A percentile compares a stretch with the other conserved stretches of the same genome.
Evolutionary conservation across 2,888 invertebrate species (phyloP).

Genomic region (Drosophila kuntzei): DNA sequence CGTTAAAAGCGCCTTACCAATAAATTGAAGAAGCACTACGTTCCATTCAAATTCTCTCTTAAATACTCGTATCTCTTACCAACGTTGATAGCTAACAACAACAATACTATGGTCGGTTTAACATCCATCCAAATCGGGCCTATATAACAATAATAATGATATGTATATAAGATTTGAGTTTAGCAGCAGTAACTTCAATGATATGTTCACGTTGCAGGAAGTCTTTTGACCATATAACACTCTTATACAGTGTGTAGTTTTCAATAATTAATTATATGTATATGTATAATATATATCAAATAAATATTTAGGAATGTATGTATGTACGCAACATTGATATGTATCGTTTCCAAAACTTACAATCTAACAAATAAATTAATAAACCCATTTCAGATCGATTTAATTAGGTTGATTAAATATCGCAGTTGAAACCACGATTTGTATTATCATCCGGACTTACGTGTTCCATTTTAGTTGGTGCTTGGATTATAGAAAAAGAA

Average conservation of each 20-base stretch:
- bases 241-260: slow-evolving; percentile 27
- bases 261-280: slow-evolving; percentile 43
- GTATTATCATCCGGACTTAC: slow-evolving; percentile 50
- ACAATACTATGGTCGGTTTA: slow-evolving; percentile 36
- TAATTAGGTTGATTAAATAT: slow-evolving; percentile 11
- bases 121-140: slow-evolving; percentile 30
- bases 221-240: slow-evolving; percentile 74
- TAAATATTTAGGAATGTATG: slow-evolving; percentile 63
- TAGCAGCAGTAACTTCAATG: slow-evolving; percentile 78
- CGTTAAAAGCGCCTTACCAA: slow-evolving; percentile 18
- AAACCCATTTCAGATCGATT: slow-evolving; percentile 19
- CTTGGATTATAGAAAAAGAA: slow-evolving; percentile 8
- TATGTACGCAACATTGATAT: slow-evolving; percentile 70
- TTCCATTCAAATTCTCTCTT: slow-evolving; percentile 22
- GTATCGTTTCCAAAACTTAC: slow-evolving; percentile 74
- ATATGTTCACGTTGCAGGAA: slow-evolving; percentile 85
- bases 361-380: slow-evolving; percentile 40
- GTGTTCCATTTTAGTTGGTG: slow-evolving; percentile 26
- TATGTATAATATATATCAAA: slow-evolving; percentile 52
- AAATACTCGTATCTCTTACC: background rate
- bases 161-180: slow-evolving; percentile 53
- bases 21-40: slow-evolving; percentile 45
- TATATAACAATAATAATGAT: slow-evolving; percentile 44
- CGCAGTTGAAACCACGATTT: slow-evolving; percentile 16
- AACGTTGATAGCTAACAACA: slow-evolving; percentile 44